Evolutionary conservation across 2,888 invertebrate species (phyloP), one percentile per base, ranked within the genome.

Genomic region (Kryphioiulus occultus): DNA sequence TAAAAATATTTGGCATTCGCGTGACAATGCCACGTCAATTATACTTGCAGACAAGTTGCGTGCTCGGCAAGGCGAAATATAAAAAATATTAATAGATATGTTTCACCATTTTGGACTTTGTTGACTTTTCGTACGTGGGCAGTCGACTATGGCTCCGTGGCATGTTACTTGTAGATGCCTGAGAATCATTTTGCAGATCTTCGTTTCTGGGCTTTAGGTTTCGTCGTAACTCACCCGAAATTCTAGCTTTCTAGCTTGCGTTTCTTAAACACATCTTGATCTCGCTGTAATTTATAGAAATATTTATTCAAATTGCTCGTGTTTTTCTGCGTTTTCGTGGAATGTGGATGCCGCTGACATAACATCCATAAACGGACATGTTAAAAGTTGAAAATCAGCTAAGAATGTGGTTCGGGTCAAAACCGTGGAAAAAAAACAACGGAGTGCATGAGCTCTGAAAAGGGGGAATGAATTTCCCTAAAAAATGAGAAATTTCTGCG

Each of bases 321-420:
- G 68, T 68, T 68, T 68, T 26, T 68, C 4, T 26, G 7, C 26
- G 9, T 68, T 68, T 68, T 26, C 26, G 68, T 22, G 68, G 68
- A 68, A 68, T 68, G 68, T 68, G 68, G 68, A 68, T 68, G 68
- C 68, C 68, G n/a, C 68, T 68, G 68, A 68, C 68, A 68, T 68
- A 68, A 68, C 68, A 68, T 68, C 68, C 68, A 68, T 68, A 68
- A 68, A 68, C 68, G 68, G 68, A 68, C 26, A 26, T 68, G 22
- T 68, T 68, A 26, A 68, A 68, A 68, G 26, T 10, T 10, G 68
- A 26, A 68, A 68, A 68, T 68, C 68, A 26, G 26, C 68, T 2
- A 68, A 68, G 68, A 68, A 68, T 68, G 68, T 68, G 68, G 68
- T 68, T 68, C 68, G 26, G 68, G 68, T 68, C 68, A 68, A 22